Percentiles rank a stretch among this genome's conserved stretches.
Conservation (phyloP, 2,113 vertebrate species). For the Tychaedon coryphoeus region DNA sequence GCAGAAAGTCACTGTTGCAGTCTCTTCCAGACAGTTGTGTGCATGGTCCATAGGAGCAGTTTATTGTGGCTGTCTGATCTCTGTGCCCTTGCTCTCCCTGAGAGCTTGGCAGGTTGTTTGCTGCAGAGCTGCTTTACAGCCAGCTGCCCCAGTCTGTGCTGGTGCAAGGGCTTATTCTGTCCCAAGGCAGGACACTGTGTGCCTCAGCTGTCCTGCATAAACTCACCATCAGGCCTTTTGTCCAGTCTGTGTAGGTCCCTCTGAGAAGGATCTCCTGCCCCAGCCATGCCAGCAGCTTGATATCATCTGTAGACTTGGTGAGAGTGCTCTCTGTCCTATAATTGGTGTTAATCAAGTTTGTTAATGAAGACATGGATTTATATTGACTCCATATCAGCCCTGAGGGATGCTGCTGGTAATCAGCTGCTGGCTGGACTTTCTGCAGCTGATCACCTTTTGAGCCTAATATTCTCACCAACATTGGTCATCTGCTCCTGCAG, state of each 20-base stretch:
- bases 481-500: fast-evolving
- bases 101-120: not conserved
- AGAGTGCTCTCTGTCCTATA: not conserved
- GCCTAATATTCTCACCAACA: not conserved
- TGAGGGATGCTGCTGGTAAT: not conserved
- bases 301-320: not conserved
- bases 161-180: not conserved
- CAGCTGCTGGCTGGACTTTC: not conserved
- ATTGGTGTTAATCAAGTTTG: not conserved
- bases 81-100: not conserved
- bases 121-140: not conserved
- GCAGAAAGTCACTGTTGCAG: not conserved
- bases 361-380: not conserved
- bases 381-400: not conserved
- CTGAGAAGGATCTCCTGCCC: not conserved
- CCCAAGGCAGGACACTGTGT: not conserved
- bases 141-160: not conserved
- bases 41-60: not conserved
- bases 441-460: not conserved
- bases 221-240: not conserved
- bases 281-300: not conserved
- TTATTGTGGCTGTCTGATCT: not conserved
- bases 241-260: not conserved
- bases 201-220: not conserved
- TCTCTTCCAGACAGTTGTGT: not conserved